Base-by-base conservation (phyloP, 2,797 vertebrate species). In the Spheniscus humboldti region DNA sequence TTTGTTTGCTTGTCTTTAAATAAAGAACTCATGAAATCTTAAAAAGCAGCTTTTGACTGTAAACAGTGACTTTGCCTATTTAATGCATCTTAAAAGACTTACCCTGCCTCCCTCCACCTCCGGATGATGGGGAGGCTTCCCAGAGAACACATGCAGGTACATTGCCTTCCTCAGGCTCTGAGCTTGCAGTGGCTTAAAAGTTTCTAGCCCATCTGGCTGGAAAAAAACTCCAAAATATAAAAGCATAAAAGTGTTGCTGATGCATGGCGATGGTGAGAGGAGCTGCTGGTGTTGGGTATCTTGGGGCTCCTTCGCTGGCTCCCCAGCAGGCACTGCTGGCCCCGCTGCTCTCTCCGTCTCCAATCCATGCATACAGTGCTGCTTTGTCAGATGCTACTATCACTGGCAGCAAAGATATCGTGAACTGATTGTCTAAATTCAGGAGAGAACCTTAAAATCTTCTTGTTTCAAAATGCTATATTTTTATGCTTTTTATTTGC, bases 21-120 rank as follows among this genome's bases (percentile, higher is more conserved):
- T 57, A 94, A 95, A 94, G 69, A 88, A 86, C 39, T 95, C 86
- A 88, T 94, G 41, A 94, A 97, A 94, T 62, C 79, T 94, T 95
- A 90, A 96, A 90, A 75, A 81, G 33, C 33, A 78, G 57, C 12
- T 94, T 95, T 91, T 92, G 80, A 94, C 59, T 90, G 74, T 94
- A 94, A 95, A 95, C 74, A 82, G 43, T 90, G 88, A 95, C 39
- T 90, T 81, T 85, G 64, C 67, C 43, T 86, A 48, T 90, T 90
- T 92, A 90, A 76, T 48, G 48, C 25, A 35, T 53, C 63, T 88
- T 86, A 60, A 92, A 94, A 92, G 43, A 60, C 50, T 77, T 79
- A 56, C 19, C 24, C 47, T 79, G 14, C 19, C 59, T 88, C 52
- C 41, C 35, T 89, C 52, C 60, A 90, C 25, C 83, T 92, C 62